Conservation (phyloP, 2,888 invertebrate genomes). For the Nipponacmea schrenckii region DNA sequence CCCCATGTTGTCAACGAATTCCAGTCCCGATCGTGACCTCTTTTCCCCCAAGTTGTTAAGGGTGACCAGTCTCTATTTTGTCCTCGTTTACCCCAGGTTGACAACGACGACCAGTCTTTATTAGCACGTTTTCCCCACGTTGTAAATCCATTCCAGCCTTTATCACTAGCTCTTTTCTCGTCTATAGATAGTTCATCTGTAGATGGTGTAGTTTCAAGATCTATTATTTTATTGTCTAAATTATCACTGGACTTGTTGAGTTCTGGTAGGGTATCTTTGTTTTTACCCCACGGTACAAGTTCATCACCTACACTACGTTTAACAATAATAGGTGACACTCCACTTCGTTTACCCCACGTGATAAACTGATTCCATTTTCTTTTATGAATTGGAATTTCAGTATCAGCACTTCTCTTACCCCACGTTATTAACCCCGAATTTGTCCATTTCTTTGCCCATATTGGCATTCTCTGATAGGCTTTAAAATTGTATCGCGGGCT, state of each 20-base stretch:
- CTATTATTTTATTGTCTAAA: too few relatives aligned
- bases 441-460: not conserved
- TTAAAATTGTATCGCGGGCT: not conserved
- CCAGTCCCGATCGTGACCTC: not conserved
- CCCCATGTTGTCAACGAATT: not conserved
- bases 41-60: not conserved
- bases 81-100: not conserved
- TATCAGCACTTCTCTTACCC: not conserved
- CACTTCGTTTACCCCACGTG: slow-evolving; percentile 2
- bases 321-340: too few relatives aligned
- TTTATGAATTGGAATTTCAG: not conserved
- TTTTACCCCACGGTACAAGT: too few relatives aligned
- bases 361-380: not conserved
- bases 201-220: too few relatives aligned
- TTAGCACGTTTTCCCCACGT: not conserved
- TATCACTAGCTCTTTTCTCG: too few relatives aligned
- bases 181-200: too few relatives aligned
- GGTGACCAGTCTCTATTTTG: not conserved
- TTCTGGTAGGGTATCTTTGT: too few relatives aligned
- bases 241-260: too few relatives aligned
- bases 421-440: not conserved
- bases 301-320: too few relatives aligned
- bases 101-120: not conserved
- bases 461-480: not conserved
- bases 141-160: not conserved